Evolutionary conservation across 2,797 vertebrate genomes (phyloP).

Genomic region (Enteromius treurensis): DNA sequence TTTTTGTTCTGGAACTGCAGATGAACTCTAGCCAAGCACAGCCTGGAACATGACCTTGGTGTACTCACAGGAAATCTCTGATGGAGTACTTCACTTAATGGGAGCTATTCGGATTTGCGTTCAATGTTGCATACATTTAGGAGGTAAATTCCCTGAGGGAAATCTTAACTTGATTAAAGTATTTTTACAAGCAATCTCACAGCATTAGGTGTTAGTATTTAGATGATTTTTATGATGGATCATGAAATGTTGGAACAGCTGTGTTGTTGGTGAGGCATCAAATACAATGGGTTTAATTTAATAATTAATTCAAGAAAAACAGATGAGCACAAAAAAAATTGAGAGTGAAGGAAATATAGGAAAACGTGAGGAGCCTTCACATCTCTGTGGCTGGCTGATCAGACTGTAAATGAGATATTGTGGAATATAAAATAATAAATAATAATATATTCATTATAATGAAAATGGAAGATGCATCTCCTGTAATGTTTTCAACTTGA

Average conservation of each 20-base stretch:
- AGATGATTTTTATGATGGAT: background rate
- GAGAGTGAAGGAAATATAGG: background rate
- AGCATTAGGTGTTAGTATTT: background rate
- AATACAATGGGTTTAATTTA: background rate
- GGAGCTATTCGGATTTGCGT: constrained; percentile 10
- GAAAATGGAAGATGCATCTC: background rate
- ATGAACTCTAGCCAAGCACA: constrained; percentile 17
- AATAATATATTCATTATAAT: background rate
- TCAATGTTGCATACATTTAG: background rate
- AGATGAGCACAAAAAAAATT: background rate
- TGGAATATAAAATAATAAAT: background rate
- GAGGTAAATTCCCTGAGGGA: constrained; percentile 1
- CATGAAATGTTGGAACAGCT: background rate
- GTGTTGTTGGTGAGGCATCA: background rate
- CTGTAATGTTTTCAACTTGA: background rate
- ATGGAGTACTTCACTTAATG: constrained; percentile 22
- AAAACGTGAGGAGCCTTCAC: background rate
- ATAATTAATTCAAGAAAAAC: constrained; percentile 1
- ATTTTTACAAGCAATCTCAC: background rate
- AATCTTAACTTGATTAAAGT: background rate
- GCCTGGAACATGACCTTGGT: constrained; percentile 12
- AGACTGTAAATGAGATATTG: background rate
- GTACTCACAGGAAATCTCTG: constrained; percentile 23
- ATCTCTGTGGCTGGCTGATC: constrained; percentile 1
- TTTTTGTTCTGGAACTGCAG: constrained; percentile 27